Evolutionary conservation across 2,113 vertebrate species (phyloP).

Genomic region (Entelurus aequoreus): DNA sequence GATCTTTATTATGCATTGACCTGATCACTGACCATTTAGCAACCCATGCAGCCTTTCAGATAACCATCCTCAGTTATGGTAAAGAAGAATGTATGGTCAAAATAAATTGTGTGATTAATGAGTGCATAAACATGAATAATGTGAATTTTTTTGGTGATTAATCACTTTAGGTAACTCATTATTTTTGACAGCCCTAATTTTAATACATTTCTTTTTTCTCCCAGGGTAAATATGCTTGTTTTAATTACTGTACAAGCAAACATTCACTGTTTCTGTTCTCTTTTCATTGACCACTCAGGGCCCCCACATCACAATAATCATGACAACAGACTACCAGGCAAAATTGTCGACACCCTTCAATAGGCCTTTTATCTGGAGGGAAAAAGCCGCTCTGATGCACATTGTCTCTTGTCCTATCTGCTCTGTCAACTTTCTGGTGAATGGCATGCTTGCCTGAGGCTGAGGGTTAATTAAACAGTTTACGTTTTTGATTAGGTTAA

Average conservation of each 20-base stretch:
- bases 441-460: not conserved
- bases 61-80: too few species aligned
- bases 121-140: too few species aligned
- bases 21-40: too few species aligned
- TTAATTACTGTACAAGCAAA: constrained; percentile 22
- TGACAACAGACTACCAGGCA: constrained; percentile 18
- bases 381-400: not conserved
- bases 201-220: not conserved
- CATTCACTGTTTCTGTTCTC: constrained; percentile 19
- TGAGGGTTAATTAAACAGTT: constrained; percentile 14
- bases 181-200: too few species aligned
- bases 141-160: too few species aligned
- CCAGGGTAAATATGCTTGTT: not conserved
- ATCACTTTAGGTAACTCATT: too few species aligned
- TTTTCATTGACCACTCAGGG: constrained; percentile 39
- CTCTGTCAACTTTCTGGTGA: not conserved
- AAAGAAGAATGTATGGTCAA: too few species aligned
- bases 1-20: too few species aligned
- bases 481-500: constrained; percentile 19
- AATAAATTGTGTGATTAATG: too few species aligned
- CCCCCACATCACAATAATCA: constrained; percentile 21
- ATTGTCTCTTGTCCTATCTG: not conserved
- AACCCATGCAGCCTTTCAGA: too few species aligned
- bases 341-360: constrained; percentile 35
- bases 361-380: constrained; percentile 9